These are phyloP conservation scores for Pseudorhiza aurosa DNA, from an alignment of 30 jellyfish, hydroid and myxozoan genomes.

Conservation along the genomic window DNA sequence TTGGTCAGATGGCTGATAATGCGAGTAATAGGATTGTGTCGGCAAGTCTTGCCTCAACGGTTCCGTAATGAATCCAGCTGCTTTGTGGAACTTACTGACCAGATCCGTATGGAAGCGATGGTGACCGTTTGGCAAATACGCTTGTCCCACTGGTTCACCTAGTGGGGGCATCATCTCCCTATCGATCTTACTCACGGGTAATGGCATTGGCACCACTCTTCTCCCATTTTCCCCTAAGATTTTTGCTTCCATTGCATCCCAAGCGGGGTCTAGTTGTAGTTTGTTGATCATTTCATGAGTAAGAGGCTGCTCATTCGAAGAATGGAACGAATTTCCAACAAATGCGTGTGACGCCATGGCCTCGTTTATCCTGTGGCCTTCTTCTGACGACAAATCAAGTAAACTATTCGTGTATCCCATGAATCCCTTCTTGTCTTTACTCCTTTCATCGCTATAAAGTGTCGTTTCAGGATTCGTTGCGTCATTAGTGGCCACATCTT, in stretches of 20 bases:
- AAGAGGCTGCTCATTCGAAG: conserved; percentile 37
- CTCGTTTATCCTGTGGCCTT: not conserved
- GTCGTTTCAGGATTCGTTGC: not conserved
- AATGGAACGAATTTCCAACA: not conserved
- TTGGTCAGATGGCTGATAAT: conserved; percentile 26
- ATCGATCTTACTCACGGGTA: conserved; percentile 47
- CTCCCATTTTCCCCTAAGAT: conserved; percentile 41
- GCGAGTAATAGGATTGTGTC: conserved; percentile 13
- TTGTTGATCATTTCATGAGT: conserved; percentile 55
- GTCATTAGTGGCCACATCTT: not conserved
- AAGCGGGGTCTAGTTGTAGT: conserved; percentile 59
- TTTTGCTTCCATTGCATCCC: conserved; percentile 66
- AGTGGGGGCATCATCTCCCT: conserved; percentile 59
- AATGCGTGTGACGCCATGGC: not conserved
- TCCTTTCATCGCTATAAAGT: not conserved
- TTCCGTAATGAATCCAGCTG: conserved; percentile 20
- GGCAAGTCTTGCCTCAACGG: not conserved
- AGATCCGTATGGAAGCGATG: not conserved
- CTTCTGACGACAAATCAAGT: conserved; percentile 12
- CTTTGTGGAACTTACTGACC: conserved; percentile 13
- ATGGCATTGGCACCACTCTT: conserved; percentile 25
- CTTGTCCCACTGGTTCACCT: conserved; percentile 61
- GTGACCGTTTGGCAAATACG: conserved; percentile 31
- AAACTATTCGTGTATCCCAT: conserved; percentile 19
- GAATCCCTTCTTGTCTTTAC: conserved; percentile 42